Percentiles rank a stretch among this genome's conserved stretches.
Conservation (phyloP, 2,797 vertebrate genomes). For the Diplodus sargus region DNA sequence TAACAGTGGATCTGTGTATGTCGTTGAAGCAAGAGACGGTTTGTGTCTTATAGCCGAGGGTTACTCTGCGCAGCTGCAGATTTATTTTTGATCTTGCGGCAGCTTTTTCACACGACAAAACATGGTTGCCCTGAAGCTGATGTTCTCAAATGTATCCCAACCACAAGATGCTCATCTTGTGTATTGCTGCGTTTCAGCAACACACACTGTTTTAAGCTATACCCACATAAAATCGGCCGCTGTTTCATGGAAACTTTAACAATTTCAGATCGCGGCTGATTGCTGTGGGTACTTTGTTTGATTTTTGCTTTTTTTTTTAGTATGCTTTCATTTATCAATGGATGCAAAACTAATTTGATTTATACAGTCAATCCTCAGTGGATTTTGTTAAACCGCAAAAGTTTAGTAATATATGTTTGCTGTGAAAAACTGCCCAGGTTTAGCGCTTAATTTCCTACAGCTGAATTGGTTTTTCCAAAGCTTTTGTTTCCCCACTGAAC, state of each 20-base stretch:
- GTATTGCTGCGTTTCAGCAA: conserved; percentile 19
- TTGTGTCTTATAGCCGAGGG: conserved; percentile 32
- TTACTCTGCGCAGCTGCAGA: conserved; percentile 44
- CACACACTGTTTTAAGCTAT: conserved; percentile 16
- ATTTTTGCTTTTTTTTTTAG: conserved; percentile 1
- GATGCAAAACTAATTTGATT: conserved; percentile 2
- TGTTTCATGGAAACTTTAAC: conserved; percentile 1
- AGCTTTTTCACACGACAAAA: conserved; percentile 29
- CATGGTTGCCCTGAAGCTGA: conserved; percentile 41
- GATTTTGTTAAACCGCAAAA: not conserved
- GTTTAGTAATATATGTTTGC: not conserved
- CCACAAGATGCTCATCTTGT: conserved; percentile 46
- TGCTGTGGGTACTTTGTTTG: not conserved
- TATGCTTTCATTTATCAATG: not conserved
- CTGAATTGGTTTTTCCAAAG: conserved; percentile 50
- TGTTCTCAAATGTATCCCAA: conserved; percentile 46
- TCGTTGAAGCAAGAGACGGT: conserved; percentile 3
- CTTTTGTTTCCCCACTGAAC: conserved; percentile 41
- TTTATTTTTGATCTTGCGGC: conserved; percentile 45
- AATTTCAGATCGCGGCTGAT: not conserved
- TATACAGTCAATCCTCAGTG: not conserved
- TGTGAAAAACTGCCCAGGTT: not conserved
- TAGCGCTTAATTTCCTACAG: conserved; percentile 29
- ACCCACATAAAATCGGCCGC: conserved; percentile 23
- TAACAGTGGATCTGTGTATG: conserved; percentile 10